A percentile compares a stretch with the other conserved stretches of the same genome.
Evolutionary conservation across 2,113 vertebrate genomes (phyloP).

Genomic region (Ibidorhyncha struthersii): DNA sequence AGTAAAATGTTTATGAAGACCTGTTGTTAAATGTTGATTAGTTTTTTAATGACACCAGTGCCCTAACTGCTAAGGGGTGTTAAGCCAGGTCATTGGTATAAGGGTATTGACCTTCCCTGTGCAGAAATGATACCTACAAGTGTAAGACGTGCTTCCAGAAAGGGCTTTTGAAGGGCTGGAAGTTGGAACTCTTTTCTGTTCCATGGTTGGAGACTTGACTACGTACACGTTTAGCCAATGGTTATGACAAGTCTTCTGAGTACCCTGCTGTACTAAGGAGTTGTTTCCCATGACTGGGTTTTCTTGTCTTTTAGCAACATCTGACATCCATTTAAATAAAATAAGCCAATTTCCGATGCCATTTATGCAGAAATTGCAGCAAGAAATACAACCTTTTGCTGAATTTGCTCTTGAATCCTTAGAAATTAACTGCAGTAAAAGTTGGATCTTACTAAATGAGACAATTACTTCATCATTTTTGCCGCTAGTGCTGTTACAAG

Average conservation of each 20-base stretch:
- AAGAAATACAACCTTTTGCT: slow-evolving; percentile 55
- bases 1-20: not conserved
- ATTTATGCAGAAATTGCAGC: slow-evolving; percentile 27
- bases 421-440: slow-evolving; percentile 45
- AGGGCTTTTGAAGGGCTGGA: not conserved
- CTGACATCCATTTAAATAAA: slow-evolving; percentile 61
- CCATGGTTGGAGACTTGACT: not conserved
- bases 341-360: slow-evolving; percentile 24
- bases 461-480: not conserved
- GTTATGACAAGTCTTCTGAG: not conserved
- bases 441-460: not conserved
- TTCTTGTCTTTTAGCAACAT: slow-evolving; percentile 43
- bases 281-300: not conserved
- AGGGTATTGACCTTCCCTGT: not conserved
- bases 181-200: not conserved
- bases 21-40: not conserved
- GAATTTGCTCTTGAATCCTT: slow-evolving; percentile 45
- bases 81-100: not conserved
- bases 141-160: not conserved
- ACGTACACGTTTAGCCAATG: not conserved
- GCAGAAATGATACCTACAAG: not conserved
- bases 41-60: not conserved
- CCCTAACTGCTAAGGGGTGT: not conserved
- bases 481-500: not conserved
- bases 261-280: not conserved